phyloP scores from a whole-genome alignment of 2,888 invertebrate genomes.

The Limnephilus auricula region DNA sequence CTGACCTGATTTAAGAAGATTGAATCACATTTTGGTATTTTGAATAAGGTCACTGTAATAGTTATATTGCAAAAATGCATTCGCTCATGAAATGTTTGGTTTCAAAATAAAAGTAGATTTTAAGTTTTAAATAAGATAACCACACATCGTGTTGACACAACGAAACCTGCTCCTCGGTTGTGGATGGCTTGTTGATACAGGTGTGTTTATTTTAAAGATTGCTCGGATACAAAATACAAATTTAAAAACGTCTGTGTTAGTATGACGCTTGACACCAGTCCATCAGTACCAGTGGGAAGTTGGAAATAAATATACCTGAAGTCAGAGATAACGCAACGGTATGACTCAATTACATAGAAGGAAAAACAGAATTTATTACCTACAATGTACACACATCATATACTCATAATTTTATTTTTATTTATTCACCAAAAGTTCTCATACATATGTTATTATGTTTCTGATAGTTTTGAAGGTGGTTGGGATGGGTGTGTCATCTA shows the following conservation, averaged over 20 bases:
- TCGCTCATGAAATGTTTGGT: neutral
- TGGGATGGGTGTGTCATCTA: no score
- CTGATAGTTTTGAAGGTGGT: no score
- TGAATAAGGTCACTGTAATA: neutral
- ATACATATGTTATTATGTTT: no score
- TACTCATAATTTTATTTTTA: no score
- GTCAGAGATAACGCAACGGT: neutral
- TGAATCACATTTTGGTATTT: neutral
- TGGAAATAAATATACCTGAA: neutral
- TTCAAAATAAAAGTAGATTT: neutral
- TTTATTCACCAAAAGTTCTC: no score
- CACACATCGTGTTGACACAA: constrained; percentile 42
- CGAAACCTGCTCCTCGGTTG: constrained; percentile 29
- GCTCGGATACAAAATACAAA: constrained; percentile 29
- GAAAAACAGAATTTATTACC: neutral
- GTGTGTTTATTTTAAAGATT: constrained; percentile 47
- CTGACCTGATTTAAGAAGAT: neutral
- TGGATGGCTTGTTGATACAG: constrained; percentile 34
- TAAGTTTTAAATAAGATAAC: constrained; percentile 20
- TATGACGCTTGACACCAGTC: neutral
- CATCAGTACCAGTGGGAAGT: neutral
- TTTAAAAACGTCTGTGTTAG: neutral
- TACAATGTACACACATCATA: neutral
- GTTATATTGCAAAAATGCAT: neutral
- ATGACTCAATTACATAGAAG: neutral